Conservation (phyloP, 2,797 vertebrate genomes). For the Buceros bicornis region DNA sequence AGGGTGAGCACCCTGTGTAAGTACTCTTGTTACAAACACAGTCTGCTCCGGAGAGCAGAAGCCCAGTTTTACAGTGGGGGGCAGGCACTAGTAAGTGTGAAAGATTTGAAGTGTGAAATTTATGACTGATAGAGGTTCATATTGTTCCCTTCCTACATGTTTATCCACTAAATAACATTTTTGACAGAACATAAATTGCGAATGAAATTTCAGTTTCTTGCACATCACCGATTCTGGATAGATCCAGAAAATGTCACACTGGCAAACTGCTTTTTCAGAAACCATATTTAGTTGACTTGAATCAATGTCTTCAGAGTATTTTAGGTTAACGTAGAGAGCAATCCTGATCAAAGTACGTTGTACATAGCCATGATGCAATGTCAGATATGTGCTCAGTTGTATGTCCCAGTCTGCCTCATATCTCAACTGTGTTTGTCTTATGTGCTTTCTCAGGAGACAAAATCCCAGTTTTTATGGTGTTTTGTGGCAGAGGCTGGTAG, state of each 20-base stretch:
- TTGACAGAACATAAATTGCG: not conserved
- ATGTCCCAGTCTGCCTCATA: not conserved
- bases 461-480: not conserved
- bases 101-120: not conserved
- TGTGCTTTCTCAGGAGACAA: not conserved
- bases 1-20: not conserved
- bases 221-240: not conserved
- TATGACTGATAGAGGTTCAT: not conserved
- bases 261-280: conserved; percentile 14
- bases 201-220: not conserved
- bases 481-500: conserved; percentile 31
- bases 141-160: not conserved
- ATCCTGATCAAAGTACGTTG: not conserved
- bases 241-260: not conserved
- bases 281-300: not conserved
- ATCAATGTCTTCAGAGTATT: not conserved
- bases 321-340: not conserved
- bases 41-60: not conserved
- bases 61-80: not conserved
- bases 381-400: not conserved
- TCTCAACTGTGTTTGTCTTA: not conserved
- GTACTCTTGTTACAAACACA: not conserved
- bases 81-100: not conserved
- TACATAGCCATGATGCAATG: not conserved
- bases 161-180: not conserved